Evolutionary conservation across 2,888 invertebrate genomes (phyloP), one percentile per base, ranked within the genome.

Genomic region (Lasioglossum villosulum): DNA sequence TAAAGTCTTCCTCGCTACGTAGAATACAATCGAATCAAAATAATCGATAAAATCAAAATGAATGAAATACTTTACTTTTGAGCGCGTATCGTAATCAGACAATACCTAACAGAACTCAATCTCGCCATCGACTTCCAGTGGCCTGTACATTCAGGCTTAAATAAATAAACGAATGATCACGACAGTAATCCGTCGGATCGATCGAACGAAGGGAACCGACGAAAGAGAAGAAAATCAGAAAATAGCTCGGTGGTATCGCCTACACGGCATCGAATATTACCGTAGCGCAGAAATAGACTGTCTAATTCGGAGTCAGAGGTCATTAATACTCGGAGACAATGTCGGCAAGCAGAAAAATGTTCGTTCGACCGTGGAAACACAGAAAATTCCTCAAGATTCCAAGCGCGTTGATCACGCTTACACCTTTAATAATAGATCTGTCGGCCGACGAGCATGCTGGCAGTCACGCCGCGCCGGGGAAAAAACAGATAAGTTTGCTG

Each of bases 281-380:
- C n/a, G 27, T 42, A 3, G 52, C 52, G 52, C 66, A 45, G 27
- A 80, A 83, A 82, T 82, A 82, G 83, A 82, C 12, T 48, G 59
- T 76, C 76, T 76, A 82, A 83, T 83, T 82, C 42, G 42, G 48
- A 70, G 74, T 56, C 77, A 37, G 30, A n/a, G 48, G 73, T 75
- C 75, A 52, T 82, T 82, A 82, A 59, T 42, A 37, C 42, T 23
- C 23, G 52, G 34, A 19, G 39, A 82, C 77, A 83, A 78, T 82
- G 77, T n/a, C 34, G 42, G 30, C 42, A 78, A 48, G 72, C 42
- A 68, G 52, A 48, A 84, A 83, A 81, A 72, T 52, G 19, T 2
- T 23, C 52, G 52, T 23, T 52, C 23, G 52, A 82, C 42, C 72
- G 66, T 63, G 75, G 82, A 75, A 70, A 59, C 63, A 23, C 59